A percentile compares a stretch with the other conserved stretches of the same genome.
These are phyloP conservation scores for Podarcis siculus DNA, from an alignment of 2,797 vertebrate genomes.

Conservation along the genomic window DNA sequence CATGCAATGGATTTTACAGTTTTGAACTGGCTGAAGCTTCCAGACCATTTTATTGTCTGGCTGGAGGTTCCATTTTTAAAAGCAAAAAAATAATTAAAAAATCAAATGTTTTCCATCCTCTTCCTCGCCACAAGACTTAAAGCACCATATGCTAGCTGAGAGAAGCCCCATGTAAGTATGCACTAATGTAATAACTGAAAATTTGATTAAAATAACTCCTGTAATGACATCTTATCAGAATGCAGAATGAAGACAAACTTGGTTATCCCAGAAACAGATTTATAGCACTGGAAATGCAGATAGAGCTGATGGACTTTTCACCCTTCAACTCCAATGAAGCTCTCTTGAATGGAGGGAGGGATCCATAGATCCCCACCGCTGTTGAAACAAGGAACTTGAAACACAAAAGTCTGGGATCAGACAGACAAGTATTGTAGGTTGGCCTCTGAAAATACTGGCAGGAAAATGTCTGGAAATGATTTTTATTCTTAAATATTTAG, in stretches of 20 bases:
- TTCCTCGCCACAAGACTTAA: slow-evolving; percentile 60
- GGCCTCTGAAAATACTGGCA: slow-evolving; percentile 38
- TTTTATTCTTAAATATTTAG: slow-evolving; percentile 70
- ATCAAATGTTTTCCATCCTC: slow-evolving; percentile 32
- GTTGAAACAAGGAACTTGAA: slow-evolving; percentile 51
- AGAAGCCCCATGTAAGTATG: slow-evolving; percentile 63
- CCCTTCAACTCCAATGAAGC: slow-evolving; percentile 28
- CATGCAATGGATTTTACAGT: background rate
- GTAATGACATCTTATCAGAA: slow-evolving; percentile 74
- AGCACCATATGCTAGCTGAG: slow-evolving; percentile 66
- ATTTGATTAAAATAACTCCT: slow-evolving; percentile 74
- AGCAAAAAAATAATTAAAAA: background rate
- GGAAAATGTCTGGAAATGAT: slow-evolving; percentile 39
- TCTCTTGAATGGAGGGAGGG: background rate
- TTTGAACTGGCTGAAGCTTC: background rate
- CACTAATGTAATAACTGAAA: slow-evolving; percentile 72
- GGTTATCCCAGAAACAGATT: slow-evolving; percentile 71
- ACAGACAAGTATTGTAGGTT: slow-evolving; percentile 6
- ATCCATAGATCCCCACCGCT: slow-evolving; percentile 12
- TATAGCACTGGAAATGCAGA: slow-evolving; percentile 69
- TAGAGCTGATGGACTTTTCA: slow-evolving; percentile 68
- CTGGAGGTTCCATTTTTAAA: background rate
- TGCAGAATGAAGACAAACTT: slow-evolving; percentile 74
- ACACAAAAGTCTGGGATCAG: slow-evolving; percentile 52
- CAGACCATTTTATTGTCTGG: background rate